A percentile compares a stretch with the other conserved stretches of the same genome.
These are phyloP conservation scores for Scartelaos histophorus DNA, from an alignment of 2,113 vertebrate genomes.

Conservation along the genomic window DNA sequence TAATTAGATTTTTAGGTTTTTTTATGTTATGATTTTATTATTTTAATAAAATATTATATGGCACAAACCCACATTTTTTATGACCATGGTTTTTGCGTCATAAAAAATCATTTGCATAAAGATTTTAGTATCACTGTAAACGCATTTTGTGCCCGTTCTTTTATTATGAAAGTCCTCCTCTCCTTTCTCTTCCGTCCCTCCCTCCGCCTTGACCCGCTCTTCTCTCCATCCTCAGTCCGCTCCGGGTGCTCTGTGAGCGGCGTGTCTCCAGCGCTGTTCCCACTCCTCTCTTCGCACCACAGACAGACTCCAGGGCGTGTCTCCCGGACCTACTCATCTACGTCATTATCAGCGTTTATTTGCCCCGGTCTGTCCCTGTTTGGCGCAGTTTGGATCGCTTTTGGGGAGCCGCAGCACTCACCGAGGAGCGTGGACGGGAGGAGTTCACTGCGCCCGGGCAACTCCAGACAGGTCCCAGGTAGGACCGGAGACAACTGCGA, in stretches of 20 bases:
- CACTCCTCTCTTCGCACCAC: background rate
- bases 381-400: background rate
- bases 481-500: background rate
- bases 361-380: background rate
- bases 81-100: no score
- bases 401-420: background rate
- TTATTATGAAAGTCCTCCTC: no score
- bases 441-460: constrained; percentile 21
- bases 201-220: background rate
- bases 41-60: no score
- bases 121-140: no score
- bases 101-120: no score
- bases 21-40: no score
- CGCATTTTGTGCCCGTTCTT: no score
- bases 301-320: background rate
- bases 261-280: background rate
- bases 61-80: no score
- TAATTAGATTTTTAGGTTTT: no score
- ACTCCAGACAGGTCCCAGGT: constrained; percentile 40
- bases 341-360: no score
- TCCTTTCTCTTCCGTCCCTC: no score
- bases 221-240: background rate
- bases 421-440: background rate
- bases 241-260: background rate
- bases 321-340: accelerated